Evolutionary conservation across 2,888 invertebrate genomes (phyloP).

Genomic region (Volucella inflata): DNA sequence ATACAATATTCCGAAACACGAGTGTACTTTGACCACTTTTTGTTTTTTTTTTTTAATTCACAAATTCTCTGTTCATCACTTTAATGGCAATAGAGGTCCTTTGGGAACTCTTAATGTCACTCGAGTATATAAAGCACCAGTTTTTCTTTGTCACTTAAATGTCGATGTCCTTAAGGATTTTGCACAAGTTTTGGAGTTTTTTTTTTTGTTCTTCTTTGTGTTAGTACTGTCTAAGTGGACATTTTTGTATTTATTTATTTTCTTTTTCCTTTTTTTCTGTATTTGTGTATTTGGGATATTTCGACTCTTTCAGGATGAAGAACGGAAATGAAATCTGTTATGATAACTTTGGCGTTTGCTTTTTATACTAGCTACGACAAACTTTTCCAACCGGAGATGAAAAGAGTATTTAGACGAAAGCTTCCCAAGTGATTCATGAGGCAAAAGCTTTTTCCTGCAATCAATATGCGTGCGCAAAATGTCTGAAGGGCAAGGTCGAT

Average conservation of each 20-base stretch:
- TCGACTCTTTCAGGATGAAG: constrained; percentile 51
- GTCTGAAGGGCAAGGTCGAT: constrained; percentile 76
- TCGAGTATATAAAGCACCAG: constrained; percentile 21
- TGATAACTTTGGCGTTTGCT: constrained; percentile 45
- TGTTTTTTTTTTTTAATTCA: neutral
- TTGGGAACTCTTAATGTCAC: constrained; percentile 27
- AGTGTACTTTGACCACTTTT: neutral
- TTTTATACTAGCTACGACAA: constrained; percentile 58
- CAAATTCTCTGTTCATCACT: constrained; percentile 53
- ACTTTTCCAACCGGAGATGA: constrained; percentile 36
- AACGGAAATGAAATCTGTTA: constrained; percentile 38
- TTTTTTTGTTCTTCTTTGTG: neutral
- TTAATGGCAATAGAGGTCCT: constrained; percentile 33
- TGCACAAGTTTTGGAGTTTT: neutral
- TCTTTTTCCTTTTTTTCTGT: constrained; percentile 11
- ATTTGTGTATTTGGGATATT: constrained; percentile 20
- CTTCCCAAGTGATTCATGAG: constrained; percentile 53
- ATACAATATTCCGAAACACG: constrained; percentile 31
- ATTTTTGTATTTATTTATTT: constrained; percentile 1
- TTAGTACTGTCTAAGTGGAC: neutral
- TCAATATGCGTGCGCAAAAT: constrained; percentile 75
- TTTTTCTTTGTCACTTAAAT: constrained; percentile 8
- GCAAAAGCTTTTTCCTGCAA: constrained; percentile 66
- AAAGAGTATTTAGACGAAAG: constrained; percentile 22
- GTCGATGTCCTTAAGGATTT: neutral